A percentile compares a stretch with the other conserved stretches of the same genome.
These are phyloP conservation scores for Portevinia maculata DNA, from an alignment of 2,888 invertebrate genomes.

Conservation along the genomic window DNA sequence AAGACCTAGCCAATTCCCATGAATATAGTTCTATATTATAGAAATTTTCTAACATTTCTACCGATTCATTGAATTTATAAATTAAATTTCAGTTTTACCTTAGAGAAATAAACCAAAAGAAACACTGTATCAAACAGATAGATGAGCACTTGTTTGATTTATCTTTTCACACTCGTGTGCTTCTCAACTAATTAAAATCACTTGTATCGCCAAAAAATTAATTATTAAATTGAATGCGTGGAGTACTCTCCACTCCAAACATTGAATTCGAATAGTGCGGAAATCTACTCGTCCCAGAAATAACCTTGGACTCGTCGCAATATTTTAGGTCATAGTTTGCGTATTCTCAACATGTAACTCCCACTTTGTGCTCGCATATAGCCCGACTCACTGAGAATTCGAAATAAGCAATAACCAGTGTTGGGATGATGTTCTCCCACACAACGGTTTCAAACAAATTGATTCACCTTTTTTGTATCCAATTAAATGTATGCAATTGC, in stretches of 20 bases:
- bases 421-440: conserved; percentile 28
- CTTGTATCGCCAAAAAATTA: not conserved
- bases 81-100: not conserved
- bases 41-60: not conserved
- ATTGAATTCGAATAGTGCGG: conserved; percentile 32
- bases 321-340: conserved; percentile 3
- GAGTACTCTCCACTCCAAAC: not conserved
- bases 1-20: no score
- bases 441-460: conserved; percentile 17
- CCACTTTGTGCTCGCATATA: conserved; percentile 29
- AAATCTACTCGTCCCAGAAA: conserved; percentile 9
- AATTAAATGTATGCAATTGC: conserved; percentile 24
- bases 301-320: conserved; percentile 8
- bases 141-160: conserved; percentile 46
- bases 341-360: conserved; percentile 4
- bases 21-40: not conserved
- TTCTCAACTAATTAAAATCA: conserved; percentile 36
- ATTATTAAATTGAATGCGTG: not conserved
- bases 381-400: conserved; percentile 40
- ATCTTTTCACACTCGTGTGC: conserved; percentile 10
- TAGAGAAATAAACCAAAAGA: conserved; percentile 27
- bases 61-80: not conserved
- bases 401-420: conserved; percentile 40
- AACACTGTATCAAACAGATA: conserved; percentile 13
- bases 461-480: conserved; percentile 65